Evolutionary conservation across 2,113 vertebrate species (phyloP), one percentile per base, ranked within the genome.

Genomic region (Chitala chitala): DNA sequence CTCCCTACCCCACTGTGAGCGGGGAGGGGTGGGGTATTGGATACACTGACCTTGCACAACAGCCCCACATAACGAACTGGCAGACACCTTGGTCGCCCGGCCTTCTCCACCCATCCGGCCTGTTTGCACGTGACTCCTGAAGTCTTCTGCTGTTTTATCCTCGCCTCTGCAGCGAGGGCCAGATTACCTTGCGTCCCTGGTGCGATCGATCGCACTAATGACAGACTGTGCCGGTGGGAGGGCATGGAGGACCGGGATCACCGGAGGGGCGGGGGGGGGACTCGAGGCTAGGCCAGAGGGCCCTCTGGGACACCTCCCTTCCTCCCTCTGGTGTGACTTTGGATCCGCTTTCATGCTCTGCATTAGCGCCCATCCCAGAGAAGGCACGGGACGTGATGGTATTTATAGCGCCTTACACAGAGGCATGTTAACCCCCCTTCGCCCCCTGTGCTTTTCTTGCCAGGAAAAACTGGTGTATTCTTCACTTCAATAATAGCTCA

Each of bases 311-410:
- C 24, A n/a, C n/a, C n/a, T 8, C 22, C 24, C 55, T 40, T 8
- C 2, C 24, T 44, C 24, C 55, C 71, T 59, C 24, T n/a, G 5
- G 71, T 38, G 61, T 2, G 40, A 4, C 38, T 59, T 44, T 10
- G 55, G 54, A 72, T 72, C 54, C 40, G 48, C 46, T 72, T 72
- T 58, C 71, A 59, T 42, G 15, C 38, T 44, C 31, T 36, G 54
- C 40, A 72, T 48, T 24, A 48, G 71, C 40, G 51, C 58, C 70
- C 70, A 31, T n/a, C 64, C 24, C 22, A 22, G 36, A 55, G 36
- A 29, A 55, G 33, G n/a, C 33, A 17, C 1, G 20, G 61, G 36
- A 7, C 33, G 6, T 5, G 63, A 38, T 9, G 63, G 63, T 44
- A 20, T 46, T n/a, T 22, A 42, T 40, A 40, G 4, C 9, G 3